A percentile compares a stretch with the other conserved stretches of the same genome.
Conservation (phyloP, 2,888 invertebrate species). For the Stictocephala bisonia region DNA sequence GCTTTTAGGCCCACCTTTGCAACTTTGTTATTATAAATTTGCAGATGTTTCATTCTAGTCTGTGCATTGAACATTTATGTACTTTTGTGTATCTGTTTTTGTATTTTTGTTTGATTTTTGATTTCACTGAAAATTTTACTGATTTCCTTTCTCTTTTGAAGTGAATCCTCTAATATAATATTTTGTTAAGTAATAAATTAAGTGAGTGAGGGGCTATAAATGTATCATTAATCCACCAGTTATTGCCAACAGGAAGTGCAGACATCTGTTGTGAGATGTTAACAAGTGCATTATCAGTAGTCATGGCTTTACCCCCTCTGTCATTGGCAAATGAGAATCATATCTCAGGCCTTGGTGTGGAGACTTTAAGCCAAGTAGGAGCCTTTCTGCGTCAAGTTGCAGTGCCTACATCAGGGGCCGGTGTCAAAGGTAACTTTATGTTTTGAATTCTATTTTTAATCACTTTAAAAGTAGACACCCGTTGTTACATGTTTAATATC, state of each 20-base stretch:
- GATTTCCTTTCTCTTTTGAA: too few relatives aligned
- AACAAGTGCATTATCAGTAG: slow-evolving; percentile 69
- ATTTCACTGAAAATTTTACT: too few relatives aligned
- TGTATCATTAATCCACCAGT: neutral
- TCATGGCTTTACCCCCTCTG: slow-evolving; percentile 69
- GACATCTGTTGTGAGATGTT: slow-evolving; percentile 71
- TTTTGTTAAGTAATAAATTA: neutral
- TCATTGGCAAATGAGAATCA: slow-evolving; percentile 71
- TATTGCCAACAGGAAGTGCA: slow-evolving; percentile 60
- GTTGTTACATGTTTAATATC: too few relatives aligned
- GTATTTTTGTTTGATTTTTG: too few relatives aligned
- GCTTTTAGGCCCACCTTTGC: too few relatives aligned
- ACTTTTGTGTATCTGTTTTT: too few relatives aligned
- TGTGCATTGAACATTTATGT: too few relatives aligned
- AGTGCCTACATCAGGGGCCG: slow-evolving; percentile 67
- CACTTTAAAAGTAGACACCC: too few relatives aligned
- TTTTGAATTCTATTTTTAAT: too few relatives aligned
- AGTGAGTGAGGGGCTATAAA: neutral
- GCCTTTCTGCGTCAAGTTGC: slow-evolving; percentile 68
- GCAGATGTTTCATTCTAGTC: too few relatives aligned
- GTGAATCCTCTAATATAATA: neutral
- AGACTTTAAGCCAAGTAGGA: slow-evolving; percentile 69
- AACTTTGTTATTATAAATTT: too few relatives aligned
- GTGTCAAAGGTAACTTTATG: slow-evolving; percentile 63
- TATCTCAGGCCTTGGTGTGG: slow-evolving; percentile 67